phyloP scores from a whole-genome alignment of 2,113 vertebrate genomes.

The Polypterus senegalus region DNA sequence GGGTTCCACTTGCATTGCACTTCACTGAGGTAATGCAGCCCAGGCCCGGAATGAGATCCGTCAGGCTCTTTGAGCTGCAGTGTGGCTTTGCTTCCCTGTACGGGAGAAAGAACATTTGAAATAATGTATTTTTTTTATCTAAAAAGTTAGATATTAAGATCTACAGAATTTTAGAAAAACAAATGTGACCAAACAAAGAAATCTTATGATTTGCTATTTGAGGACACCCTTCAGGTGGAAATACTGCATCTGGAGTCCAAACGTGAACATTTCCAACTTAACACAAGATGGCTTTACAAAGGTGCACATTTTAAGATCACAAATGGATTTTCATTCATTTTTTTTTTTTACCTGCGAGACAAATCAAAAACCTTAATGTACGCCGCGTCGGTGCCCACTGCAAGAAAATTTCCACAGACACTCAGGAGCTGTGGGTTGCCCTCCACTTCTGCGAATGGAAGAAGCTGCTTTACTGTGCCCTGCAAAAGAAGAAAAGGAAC shows the following conservation, averaged over 20 bases:
- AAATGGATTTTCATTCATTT: no score
- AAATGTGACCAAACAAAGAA: no score
- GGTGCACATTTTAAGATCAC: no score
- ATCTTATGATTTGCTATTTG: no score
- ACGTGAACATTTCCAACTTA: no score
- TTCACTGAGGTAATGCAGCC: constrained; percentile 66
- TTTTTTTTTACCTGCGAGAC: constrained; percentile 66
- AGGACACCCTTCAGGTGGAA: no score
- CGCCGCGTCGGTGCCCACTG: constrained; percentile 75
- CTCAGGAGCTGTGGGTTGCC: constrained; percentile 73
- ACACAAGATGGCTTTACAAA: no score
- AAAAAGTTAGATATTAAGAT: no score
- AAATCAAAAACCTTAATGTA: constrained; percentile 86
- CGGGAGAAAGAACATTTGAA: constrained; percentile 17
- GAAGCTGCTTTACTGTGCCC: constrained; percentile 91
- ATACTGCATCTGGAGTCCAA: no score
- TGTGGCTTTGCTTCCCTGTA: constrained; percentile 82
- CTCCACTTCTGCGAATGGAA: constrained; percentile 74
- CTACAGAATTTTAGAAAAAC: no score
- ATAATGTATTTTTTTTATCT: no score
- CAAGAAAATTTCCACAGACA: constrained; percentile 73
- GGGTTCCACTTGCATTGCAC: constrained; percentile 71
- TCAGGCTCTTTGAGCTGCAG: constrained; percentile 66
- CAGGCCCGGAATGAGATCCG: constrained; percentile 52
- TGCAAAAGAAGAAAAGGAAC: constrained; percentile 24